Conservation (phyloP, 2,113 vertebrate genomes). For the Trogon surrucura region DNA sequence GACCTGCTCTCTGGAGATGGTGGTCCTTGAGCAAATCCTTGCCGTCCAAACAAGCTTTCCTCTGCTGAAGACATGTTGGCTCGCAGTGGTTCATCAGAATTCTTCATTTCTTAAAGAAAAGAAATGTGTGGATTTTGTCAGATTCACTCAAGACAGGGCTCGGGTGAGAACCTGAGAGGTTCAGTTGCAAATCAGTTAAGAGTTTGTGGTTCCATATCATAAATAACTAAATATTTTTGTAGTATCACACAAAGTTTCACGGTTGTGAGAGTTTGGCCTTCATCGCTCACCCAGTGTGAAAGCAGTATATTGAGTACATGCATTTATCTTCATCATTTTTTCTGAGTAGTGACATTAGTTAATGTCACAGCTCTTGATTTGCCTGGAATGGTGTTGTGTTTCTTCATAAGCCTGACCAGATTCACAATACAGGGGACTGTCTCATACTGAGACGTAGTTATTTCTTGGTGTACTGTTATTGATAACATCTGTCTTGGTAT, state of each 20-base stretch:
- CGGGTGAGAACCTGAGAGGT: neutral
- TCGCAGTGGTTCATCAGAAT: neutral
- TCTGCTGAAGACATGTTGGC: neutral
- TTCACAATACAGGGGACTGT: neutral
- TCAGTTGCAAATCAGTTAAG: neutral
- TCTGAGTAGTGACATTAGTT: neutral
- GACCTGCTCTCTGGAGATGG: neutral
- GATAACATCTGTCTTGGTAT: slow-evolving; percentile 51
- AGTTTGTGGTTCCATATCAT: neutral
- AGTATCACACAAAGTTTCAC: neutral
- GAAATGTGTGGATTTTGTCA: rapidly evolving
- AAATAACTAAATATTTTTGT: neutral
- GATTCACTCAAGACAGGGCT: neutral
- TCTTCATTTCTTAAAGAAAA: neutral
- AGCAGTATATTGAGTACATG: neutral
- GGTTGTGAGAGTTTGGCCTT: neutral
- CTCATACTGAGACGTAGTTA: neutral
- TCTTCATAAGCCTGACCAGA: neutral
- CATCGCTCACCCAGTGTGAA: neutral
- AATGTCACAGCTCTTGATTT: neutral
- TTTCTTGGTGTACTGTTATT: slow-evolving; percentile 24
- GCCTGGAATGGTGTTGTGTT: neutral
- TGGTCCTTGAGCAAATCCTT: neutral
- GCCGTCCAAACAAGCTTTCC: neutral
- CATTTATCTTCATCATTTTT: neutral